Evolutionary conservation across 2,888 invertebrate genomes (phyloP).

Genomic region (Calameuta idolon): DNA sequence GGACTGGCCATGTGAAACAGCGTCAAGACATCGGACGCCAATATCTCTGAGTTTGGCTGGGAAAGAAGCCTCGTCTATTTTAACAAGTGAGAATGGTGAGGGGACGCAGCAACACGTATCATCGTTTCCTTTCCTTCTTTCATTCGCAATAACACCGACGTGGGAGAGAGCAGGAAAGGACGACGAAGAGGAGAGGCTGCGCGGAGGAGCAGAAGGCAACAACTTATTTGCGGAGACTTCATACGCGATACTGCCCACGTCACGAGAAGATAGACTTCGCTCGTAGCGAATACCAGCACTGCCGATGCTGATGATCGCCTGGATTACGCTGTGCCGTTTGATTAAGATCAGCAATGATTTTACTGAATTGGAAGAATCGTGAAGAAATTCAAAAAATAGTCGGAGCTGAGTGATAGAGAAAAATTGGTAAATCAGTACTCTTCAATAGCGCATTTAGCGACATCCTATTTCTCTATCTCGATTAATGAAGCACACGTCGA

Average conservation of each 20-base stretch:
- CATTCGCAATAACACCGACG: conserved; percentile 7
- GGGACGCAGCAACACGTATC: conserved; percentile 1
- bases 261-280: not conserved
- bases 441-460: not conserved
- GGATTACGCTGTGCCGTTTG: not conserved
- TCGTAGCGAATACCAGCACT: too few relatives aligned
- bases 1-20: conserved; percentile 42
- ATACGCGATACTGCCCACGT: not conserved
- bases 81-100: conserved; percentile 42
- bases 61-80: conserved; percentile 61
- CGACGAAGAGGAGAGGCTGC: conserved; percentile 28
- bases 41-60: conserved; percentile 58
- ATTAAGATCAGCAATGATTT: too few relatives aligned
- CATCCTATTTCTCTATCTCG: not conserved
- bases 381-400: too few relatives aligned
- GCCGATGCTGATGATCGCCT: too few relatives aligned
- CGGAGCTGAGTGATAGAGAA: not conserved
- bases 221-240: conserved; percentile 49
- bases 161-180: conserved; percentile 10
- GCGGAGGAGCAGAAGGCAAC: conserved; percentile 14
- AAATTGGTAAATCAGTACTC: not conserved
- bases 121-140: conserved; percentile 42
- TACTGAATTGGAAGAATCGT: too few relatives aligned
- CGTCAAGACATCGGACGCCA: conserved; percentile 45
- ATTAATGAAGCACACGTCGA: not conserved